These are phyloP conservation scores for Rhodinocichla rosea DNA, from an alignment of 2,113 vertebrate genomes.

Conservation along the genomic window DNA sequence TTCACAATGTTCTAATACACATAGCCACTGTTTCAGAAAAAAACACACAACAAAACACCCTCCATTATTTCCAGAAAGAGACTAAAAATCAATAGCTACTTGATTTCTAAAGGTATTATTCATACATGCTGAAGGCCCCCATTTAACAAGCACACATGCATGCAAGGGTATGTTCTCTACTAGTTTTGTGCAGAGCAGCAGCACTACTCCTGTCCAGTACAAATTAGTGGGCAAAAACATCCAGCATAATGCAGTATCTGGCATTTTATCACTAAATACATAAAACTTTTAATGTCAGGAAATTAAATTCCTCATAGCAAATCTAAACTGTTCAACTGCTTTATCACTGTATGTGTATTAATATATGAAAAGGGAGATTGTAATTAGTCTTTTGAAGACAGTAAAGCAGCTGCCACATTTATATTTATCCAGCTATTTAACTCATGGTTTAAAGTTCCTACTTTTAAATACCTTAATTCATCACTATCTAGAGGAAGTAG, in stretches of 20 bases:
- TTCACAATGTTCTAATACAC: background rate
- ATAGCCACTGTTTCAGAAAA: background rate
- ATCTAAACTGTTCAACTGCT: background rate
- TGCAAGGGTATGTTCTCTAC: background rate
- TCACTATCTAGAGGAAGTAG: background rate
- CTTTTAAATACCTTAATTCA: background rate
- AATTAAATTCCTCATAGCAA: background rate
- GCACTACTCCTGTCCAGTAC: background rate
- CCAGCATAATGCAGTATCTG: accelerated
- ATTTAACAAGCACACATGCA: background rate
- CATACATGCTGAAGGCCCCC: background rate
- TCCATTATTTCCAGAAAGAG: background rate
- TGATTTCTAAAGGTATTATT: background rate
- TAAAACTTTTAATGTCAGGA: background rate
- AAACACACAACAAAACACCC: too few relatives aligned
- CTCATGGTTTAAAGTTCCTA: background rate
- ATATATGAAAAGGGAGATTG: background rate
- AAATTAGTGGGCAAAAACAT: background rate
- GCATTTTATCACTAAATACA: background rate
- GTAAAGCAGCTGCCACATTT: background rate
- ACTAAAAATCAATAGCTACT: background rate
- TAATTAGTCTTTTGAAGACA: background rate
- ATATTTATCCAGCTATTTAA: background rate
- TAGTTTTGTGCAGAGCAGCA: background rate
- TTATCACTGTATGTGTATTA: background rate